Evolutionary conservation across 2,797 vertebrate species (phyloP).

Genomic region (Chanos chanos): DNA sequence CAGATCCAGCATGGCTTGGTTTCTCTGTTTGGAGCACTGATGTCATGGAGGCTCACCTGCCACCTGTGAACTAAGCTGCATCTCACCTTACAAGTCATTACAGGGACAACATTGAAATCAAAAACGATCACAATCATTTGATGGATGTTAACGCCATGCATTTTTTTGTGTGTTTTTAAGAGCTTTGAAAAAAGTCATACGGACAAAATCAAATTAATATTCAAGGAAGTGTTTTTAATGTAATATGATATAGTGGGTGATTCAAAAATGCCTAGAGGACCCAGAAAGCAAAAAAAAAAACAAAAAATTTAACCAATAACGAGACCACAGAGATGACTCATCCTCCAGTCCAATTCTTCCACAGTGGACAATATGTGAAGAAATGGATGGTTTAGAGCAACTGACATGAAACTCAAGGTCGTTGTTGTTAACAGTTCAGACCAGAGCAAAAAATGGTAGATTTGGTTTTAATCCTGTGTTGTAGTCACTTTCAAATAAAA

Average conservation of each 20-base stretch:
- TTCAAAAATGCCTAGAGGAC: background rate
- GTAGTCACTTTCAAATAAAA: too few species aligned
- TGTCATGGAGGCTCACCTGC: constrained; percentile 43
- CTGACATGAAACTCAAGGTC: background rate
- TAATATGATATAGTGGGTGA: background rate
- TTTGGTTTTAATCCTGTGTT: too few species aligned
- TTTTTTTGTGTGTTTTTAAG: background rate
- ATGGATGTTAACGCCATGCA: too few species aligned
- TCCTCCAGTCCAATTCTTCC: constrained; percentile 11
- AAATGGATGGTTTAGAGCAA: constrained; percentile 4
- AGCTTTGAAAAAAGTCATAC: background rate
- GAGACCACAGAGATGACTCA: constrained; percentile 7
- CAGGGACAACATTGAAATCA: constrained; percentile 30
- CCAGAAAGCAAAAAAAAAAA: constrained; percentile 13
- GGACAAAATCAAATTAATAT: too few species aligned
- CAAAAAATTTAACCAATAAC: constrained; percentile 23
- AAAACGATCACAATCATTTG: too few species aligned
- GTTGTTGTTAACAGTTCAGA: background rate
- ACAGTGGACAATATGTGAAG: constrained; percentile 4
- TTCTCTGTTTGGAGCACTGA: constrained; percentile 44
- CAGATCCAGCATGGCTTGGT: constrained; percentile 45
- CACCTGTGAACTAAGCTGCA: constrained; percentile 33
- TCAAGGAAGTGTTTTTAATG: too few species aligned
- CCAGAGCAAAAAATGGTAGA: constrained; percentile 1
- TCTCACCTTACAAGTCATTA: background rate